phyloP scores from a whole-genome alignment of 2,888 invertebrate species.

The Harpalus rufipes region DNA sequence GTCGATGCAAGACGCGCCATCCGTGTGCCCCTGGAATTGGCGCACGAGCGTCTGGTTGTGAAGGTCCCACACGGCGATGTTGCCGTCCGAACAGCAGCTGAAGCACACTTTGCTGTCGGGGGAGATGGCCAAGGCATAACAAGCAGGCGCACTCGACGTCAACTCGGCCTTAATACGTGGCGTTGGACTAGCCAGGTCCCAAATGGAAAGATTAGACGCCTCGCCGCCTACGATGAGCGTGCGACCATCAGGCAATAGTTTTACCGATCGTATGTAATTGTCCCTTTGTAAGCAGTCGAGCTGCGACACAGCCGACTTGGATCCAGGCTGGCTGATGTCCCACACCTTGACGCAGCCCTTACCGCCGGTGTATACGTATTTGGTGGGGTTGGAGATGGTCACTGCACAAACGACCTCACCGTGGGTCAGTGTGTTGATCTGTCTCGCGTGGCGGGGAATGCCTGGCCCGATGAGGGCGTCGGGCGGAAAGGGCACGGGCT shows the following conservation, averaged over 20 bases:
- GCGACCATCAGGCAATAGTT: slow-evolving; percentile 94
- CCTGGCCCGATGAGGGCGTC: slow-evolving; percentile 96
- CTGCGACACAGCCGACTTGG: slow-evolving; percentile 89
- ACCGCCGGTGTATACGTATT: slow-evolving; percentile 98
- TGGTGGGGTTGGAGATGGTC: slow-evolving; percentile 91
- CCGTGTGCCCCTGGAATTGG: slow-evolving; percentile 97
- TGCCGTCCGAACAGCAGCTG: slow-evolving; percentile 98
- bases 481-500: slow-evolving; percentile 96
- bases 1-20: slow-evolving; percentile 98
- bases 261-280: slow-evolving; percentile 97
- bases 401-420: slow-evolving; percentile 99
- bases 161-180: slow-evolving; percentile 95
- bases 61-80: slow-evolving; percentile 97
- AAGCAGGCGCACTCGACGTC: slow-evolving; percentile 95
- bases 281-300: slow-evolving; percentile 96
- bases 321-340: slow-evolving; percentile 87
- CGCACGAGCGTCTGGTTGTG: slow-evolving; percentile 94
- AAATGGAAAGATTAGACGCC: slow-evolving; percentile 95
- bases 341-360: slow-evolving; percentile 96
- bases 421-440: slow-evolving; percentile 94
- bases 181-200: slow-evolving; percentile 95
- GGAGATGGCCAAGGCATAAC: slow-evolving; percentile 98
- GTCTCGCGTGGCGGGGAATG: slow-evolving; percentile 93
- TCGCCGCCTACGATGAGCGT: slow-evolving; percentile 98
- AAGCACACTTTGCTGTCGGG: slow-evolving; percentile 99